Conservation (phyloP, 2,113 vertebrate species). For the Phylloscopus trochilus region DNA sequence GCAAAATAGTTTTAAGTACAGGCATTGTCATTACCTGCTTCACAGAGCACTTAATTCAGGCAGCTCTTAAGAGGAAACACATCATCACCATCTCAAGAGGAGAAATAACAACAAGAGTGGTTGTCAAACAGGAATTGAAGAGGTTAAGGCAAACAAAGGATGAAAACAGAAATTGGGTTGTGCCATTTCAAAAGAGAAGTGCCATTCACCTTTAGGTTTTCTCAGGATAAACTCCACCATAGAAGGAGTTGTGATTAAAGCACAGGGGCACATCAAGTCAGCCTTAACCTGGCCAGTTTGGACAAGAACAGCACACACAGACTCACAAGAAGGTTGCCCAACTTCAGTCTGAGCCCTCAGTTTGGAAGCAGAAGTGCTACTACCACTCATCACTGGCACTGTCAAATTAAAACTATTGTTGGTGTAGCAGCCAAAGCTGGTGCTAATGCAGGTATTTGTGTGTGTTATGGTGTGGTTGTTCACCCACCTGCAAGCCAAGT, state of each 20-base stretch:
- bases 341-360: neutral
- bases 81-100: neutral
- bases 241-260: neutral
- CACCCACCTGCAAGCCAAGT: neutral
- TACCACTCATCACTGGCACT: neutral
- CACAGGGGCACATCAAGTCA: neutral
- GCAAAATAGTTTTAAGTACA: neutral
- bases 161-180: neutral
- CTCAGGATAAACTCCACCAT: neutral
- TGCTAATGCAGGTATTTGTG: neutral
- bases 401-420: neutral
- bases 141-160: neutral
- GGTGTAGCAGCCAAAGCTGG: neutral
- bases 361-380: neutral
- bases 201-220: neutral
- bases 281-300: neutral
- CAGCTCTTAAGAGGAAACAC: neutral
- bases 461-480: neutral
- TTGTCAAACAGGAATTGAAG: neutral
- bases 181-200: neutral
- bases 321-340: accelerated
- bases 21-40: neutral
- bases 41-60: neutral
- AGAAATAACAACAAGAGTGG: neutral
- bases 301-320: neutral